Percentiles rank a stretch among this genome's conserved stretches.
phyloP scores from a whole-genome alignment of 2,113 vertebrate species.

The Condylura cristata region DNA sequence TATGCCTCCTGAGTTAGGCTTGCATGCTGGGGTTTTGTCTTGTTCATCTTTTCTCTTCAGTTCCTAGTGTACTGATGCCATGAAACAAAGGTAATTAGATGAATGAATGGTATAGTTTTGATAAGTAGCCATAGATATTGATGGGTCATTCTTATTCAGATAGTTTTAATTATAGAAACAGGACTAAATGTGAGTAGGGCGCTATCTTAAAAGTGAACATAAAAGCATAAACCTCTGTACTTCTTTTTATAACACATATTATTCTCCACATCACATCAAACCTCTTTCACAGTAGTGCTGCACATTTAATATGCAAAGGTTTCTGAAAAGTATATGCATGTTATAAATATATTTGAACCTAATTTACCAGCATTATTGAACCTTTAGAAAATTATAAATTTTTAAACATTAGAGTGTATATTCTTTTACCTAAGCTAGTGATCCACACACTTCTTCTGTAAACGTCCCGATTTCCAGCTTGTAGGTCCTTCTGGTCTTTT shows the following conservation, averaged over 20 bases:
- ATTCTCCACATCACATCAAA: not conserved
- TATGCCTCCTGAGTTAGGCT: not conserved
- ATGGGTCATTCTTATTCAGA: not conserved
- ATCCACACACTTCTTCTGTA: not conserved
- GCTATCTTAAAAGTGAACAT: not conserved
- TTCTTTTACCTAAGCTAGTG: no score
- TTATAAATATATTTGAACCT: not conserved
- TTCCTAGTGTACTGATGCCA: not conserved
- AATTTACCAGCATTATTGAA: not conserved
- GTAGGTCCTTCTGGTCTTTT: not conserved
- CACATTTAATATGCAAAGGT: no score
- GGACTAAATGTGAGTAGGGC: not conserved
- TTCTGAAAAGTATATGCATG: not conserved
- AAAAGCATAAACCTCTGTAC: not conserved
- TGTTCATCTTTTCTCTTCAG: not conserved
- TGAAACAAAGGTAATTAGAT: not conserved
- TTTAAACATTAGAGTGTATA: not conserved
- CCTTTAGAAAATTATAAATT: not conserved
- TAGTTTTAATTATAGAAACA: not conserved
- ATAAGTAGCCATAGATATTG: not conserved
- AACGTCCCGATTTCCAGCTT: not conserved
- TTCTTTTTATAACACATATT: not conserved
- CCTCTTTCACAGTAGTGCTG: not conserved
- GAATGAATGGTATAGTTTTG: not conserved
- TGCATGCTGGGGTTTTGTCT: not conserved